Evolutionary conservation across 2,113 vertebrate species (phyloP), one percentile per base, ranked within the genome.

Genomic region (Brachyhypopomus gauderio): DNA sequence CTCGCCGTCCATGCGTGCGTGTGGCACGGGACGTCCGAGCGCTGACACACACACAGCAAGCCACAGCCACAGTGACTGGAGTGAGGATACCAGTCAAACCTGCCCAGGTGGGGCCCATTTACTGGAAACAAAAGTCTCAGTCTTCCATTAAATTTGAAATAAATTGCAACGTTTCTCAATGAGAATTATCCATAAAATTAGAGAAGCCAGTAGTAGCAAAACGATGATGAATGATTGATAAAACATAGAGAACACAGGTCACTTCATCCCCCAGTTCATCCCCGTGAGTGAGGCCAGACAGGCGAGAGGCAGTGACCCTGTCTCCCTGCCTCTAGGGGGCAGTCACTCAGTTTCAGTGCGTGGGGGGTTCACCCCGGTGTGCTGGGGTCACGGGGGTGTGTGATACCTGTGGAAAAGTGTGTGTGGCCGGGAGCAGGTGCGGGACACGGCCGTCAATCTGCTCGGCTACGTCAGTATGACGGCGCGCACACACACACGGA

Each of bases 11-110:
- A 67, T 82, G 82, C 81, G 84, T 83, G 86, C 73, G 90, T 91
- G 90, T 89, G 88, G 88, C 81, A 84, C 77, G 85, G 89, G 71
- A 74, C 48, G 17, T 92, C 88, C 82, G 86, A 88, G 88, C 76
- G 75, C 83, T 88, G 83, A 79, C 88, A 82, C 60, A 45, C 36
- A 64, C 9, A 22, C 63, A n/a, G n/a, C 7, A 12, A n/a, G 52
- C n/a, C 25, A 11, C n/a, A 20, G 52, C 60, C 34, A n/a, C 48
- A 36, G 3, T 4, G 30, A n/a, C 19, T 20, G 45, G 11, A 12
- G 45, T 12, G 45, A 52, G 11, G 12, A 52, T 12, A 52, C 45
- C 30, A 30, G 30, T 30, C 30, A 30, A 14, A 52, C 5, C 45
- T 11, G 12, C 41, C 41, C 41, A 41, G 41, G 5, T 8, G 41